These are phyloP conservation scores for Baccha elongata DNA, from an alignment of 2,888 invertebrate genomes.

Conservation along the genomic window DNA sequence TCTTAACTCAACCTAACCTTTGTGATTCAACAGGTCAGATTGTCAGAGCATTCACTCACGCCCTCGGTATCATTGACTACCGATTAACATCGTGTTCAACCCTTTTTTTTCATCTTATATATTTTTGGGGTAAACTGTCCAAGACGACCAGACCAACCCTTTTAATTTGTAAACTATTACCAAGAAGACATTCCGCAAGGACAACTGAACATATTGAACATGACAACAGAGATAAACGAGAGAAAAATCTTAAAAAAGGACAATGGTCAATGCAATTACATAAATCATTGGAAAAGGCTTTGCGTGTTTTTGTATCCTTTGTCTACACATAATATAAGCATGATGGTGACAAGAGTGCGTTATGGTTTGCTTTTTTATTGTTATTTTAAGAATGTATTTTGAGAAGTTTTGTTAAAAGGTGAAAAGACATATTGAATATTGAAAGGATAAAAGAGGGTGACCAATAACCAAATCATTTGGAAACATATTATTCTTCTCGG, in stretches of 20 bases:
- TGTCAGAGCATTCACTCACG: conserved; percentile 45
- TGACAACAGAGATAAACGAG: conserved; percentile 19
- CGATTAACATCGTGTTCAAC: conserved; percentile 68
- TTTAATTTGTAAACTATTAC: conserved; percentile 62
- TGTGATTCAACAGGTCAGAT: conserved; percentile 63
- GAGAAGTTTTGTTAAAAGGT: too few species aligned
- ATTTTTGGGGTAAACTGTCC: conserved; percentile 44
- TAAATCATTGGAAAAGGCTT: conserved; percentile 78
- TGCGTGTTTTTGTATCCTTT: conserved; percentile 26
- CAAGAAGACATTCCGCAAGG: conserved; percentile 40
- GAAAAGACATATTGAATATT: too few species aligned
- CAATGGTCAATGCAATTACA: conserved; percentile 82
- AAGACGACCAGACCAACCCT: conserved; percentile 51
- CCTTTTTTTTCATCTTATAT: conserved; percentile 28
- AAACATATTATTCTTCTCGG: too few species aligned
- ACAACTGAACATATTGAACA: conserved; percentile 40
- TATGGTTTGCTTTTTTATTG: conserved; percentile 30
- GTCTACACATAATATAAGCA: background rate
- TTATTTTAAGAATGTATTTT: conserved; percentile 40
- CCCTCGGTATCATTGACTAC: conserved; percentile 63
- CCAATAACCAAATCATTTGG: too few species aligned
- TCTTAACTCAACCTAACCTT: conserved; percentile 19
- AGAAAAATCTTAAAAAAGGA: conserved; percentile 53
- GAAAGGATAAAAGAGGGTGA: too few species aligned
- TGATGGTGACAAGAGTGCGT: conserved; percentile 32